These are phyloP conservation scores for Buathra laborator DNA, from an alignment of 2,888 invertebrate species.

Conservation along the genomic window DNA sequence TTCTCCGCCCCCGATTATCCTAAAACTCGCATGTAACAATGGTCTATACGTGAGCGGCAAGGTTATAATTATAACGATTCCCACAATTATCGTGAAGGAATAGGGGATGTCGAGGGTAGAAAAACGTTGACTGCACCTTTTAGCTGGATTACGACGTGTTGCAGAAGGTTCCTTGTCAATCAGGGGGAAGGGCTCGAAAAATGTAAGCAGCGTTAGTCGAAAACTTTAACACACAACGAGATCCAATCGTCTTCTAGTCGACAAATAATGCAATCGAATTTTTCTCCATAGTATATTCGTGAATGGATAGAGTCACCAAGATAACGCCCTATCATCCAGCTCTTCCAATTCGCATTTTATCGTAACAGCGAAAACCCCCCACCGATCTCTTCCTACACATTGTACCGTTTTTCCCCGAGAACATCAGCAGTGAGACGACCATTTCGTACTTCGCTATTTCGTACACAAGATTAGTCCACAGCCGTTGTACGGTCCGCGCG, in stretches of 20 bases:
- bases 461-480: slow-evolving; percentile 79
- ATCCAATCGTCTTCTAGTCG: slow-evolving; percentile 60
- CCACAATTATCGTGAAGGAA: slow-evolving; percentile 76
- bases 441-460: slow-evolving; percentile 70
- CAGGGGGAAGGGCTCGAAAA: background rate
- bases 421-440: slow-evolving; percentile 60
- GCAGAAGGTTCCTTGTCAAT: slow-evolving; percentile 31
- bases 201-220: background rate
- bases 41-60: slow-evolving; percentile 80
- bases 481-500: slow-evolving; percentile 49
- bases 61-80: slow-evolving; percentile 84
- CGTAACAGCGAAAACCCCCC: slow-evolving; percentile 48
- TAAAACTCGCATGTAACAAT: slow-evolving; percentile 68
- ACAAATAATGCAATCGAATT: slow-evolving; percentile 53
- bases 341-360: slow-evolving; percentile 68
- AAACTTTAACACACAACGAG: background rate
- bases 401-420: slow-evolving; percentile 29
- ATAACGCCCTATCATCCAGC: slow-evolving; percentile 66
- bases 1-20: slow-evolving; percentile 68
- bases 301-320: slow-evolving; percentile 32
- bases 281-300: slow-evolving; percentile 29
- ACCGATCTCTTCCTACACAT: slow-evolving; percentile 43
- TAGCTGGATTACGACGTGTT: background rate
- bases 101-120: slow-evolving; percentile 18
- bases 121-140: background rate